Evolutionary conservation across 2,888 invertebrate genomes (phyloP).

Genomic region (Halictus quadricinctus): DNA sequence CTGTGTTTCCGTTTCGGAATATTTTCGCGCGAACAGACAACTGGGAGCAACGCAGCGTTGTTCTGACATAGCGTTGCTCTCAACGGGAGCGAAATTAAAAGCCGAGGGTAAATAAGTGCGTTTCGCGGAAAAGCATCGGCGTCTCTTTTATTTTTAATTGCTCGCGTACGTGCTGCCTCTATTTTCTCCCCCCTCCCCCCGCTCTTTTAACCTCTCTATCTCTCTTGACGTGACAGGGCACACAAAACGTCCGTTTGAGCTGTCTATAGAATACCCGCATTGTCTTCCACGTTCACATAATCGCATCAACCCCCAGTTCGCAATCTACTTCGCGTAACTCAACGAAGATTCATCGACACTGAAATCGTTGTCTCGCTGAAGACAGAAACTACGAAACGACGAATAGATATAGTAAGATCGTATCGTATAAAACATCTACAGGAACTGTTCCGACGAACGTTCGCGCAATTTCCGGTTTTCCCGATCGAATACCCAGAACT

Average conservation of each 20-base stretch:
- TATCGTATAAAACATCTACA: not conserved
- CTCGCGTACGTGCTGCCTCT: not conserved
- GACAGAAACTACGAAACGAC: not conserved
- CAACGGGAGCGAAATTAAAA: conserved; percentile 9
- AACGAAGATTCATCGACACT: not conserved
- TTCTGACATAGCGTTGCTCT: not conserved
- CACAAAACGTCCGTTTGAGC: not conserved
- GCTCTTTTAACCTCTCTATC: not conserved
- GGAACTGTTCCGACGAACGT: not conserved
- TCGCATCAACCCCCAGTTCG: not conserved
- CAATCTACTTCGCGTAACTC: not conserved
- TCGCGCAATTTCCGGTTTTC: not conserved
- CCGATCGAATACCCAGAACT: not conserved
- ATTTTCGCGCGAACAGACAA: conserved; percentile 13
- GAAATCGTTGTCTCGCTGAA: not conserved
- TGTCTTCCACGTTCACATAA: not conserved
- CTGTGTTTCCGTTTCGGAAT: conserved; percentile 4
- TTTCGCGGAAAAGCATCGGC: conserved; percentile 15
- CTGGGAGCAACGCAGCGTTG: not conserved
- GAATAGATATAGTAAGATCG: not conserved
- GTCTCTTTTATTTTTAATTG: conserved; percentile 24
- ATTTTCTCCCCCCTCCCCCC: not conserved
- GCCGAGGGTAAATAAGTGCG: not conserved
- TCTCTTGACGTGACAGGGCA: not conserved
- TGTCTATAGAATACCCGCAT: not conserved